Percentiles rank a stretch among this genome's conserved stretches.
phyloP scores from a whole-genome alignment of 1,140 invertebrate species.

The Schlechtendalia chinensis region DNA sequence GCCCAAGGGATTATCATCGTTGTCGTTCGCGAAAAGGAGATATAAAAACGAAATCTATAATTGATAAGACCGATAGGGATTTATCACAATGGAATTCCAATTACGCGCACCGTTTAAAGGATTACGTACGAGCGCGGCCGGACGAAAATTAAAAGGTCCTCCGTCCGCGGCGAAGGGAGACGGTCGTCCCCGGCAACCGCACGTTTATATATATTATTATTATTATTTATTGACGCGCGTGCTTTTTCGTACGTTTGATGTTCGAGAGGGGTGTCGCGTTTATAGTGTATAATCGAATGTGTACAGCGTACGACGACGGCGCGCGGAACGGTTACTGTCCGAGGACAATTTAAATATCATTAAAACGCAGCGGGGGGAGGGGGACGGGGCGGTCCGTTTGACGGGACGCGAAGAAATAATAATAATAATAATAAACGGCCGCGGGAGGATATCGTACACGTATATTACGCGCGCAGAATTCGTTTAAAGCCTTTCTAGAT shows the following conservation, averaged over 20 bases:
- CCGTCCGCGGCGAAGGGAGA: neutral
- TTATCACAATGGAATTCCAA: constrained; percentile 46
- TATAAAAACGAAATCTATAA: constrained; percentile 41
- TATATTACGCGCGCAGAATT: neutral
- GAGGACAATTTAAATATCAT: constrained; percentile 39
- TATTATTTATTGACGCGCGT: constrained; percentile 28
- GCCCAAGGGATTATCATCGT: neutral
- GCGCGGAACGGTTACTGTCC: too few relatives aligned
- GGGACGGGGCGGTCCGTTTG: neutral
- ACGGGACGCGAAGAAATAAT: constrained; percentile 9
- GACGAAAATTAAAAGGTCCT: constrained; percentile 44
- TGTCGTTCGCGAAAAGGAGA: neutral
- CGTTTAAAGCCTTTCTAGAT: constrained; percentile 48
- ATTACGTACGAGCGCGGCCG: neutral
- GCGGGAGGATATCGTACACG: neutral
- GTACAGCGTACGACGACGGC: constrained; percentile 15
- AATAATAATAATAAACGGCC: constrained; percentile 43
- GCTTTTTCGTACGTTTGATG: constrained; percentile 44
- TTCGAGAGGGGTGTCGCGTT: constrained; percentile 20
- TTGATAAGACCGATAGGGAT: constrained; percentile 26
- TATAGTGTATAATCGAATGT: constrained; percentile 1
- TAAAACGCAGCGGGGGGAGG: neutral
- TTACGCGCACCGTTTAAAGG: constrained; percentile 17
- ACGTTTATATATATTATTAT: constrained; percentile 6
- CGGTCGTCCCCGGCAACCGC: neutral